phyloP scores from a whole-genome alignment of 2,113 vertebrate species.

The Oophaga pumilio region DNA sequence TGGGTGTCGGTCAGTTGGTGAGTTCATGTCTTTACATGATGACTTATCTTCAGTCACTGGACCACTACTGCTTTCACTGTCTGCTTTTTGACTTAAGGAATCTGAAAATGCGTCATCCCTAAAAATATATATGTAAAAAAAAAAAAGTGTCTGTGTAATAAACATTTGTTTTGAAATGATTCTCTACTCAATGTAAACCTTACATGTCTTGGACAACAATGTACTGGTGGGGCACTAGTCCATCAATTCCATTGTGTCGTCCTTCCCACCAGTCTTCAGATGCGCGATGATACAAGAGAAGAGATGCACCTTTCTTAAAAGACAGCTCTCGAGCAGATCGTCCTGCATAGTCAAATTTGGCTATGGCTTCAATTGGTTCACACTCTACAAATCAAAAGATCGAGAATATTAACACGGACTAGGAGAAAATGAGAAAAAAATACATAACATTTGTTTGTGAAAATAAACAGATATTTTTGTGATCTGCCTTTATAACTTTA shows the following conservation, averaged over 20 bases:
- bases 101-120: constrained; percentile 98
- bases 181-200: constrained; percentile 65
- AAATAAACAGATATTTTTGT: too few species aligned
- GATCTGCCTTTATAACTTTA: too few species aligned
- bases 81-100: constrained; percentile 94
- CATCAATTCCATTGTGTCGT: constrained; percentile 93
- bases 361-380: constrained; percentile 97
- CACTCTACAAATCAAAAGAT: constrained; percentile 77
- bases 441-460: neutral
- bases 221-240: constrained; percentile 97
- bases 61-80: constrained; percentile 95
- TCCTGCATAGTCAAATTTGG: constrained; percentile 95
- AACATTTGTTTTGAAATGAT: neutral
- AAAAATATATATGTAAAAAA: constrained; percentile 57
- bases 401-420: neutral
- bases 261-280: constrained; percentile 99
- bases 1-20: constrained; percentile 85
- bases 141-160: neutral
- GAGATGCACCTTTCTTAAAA: constrained; percentile 97
- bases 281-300: constrained; percentile 93
- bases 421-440: neutral
- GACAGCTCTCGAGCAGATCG: constrained; percentile 93
- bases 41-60: constrained; percentile 90
- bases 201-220: constrained; percentile 98
- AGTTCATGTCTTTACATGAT: constrained; percentile 87